Conservation (phyloP, 2,888 invertebrate species). For the Drosophila maculinotata region DNA sequence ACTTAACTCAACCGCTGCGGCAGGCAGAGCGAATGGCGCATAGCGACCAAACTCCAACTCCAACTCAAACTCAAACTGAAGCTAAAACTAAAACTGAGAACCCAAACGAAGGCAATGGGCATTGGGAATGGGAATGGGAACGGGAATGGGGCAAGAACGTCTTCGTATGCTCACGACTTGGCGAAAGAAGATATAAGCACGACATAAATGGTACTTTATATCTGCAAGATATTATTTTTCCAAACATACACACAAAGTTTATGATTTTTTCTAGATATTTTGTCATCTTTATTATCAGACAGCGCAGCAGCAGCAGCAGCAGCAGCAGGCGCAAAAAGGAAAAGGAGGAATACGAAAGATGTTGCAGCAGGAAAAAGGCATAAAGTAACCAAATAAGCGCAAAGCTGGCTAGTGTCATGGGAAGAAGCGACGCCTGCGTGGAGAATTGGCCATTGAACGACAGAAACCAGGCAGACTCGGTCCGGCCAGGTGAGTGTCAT, state of each 20-base stretch:
- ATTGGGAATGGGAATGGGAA: conserved; percentile 3
- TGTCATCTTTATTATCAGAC: conserved; percentile 81
- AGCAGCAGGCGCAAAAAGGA: conserved; percentile 27
- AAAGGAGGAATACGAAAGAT: conserved; percentile 7
- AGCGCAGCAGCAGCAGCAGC: conserved; percentile 23
- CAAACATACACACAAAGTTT: conserved; percentile 81
- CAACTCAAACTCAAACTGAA: conserved; percentile 1
- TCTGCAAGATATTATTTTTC: conserved; percentile 81
- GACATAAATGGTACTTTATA: conserved; percentile 81
- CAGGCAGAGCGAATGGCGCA: conserved; percentile 57
- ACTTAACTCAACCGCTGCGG: conserved; percentile 48
- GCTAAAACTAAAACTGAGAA: conserved; percentile 3
- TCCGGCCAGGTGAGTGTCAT: conserved; percentile 72
- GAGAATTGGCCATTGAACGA: conserved; percentile 74
- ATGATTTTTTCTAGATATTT: conserved; percentile 82
- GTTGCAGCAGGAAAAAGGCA: conserved; percentile 58
- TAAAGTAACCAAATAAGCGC: conserved; percentile 79
- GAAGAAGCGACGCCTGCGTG: conserved; percentile 69
- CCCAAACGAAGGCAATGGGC: conserved; percentile 14
- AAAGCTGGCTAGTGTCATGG: conserved; percentile 70
- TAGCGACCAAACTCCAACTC: conserved; percentile 43
- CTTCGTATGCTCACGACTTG: conserved; percentile 74
- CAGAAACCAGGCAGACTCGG: conserved; percentile 21
- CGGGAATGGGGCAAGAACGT: conserved; percentile 24
- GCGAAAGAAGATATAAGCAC: conserved; percentile 82